Base-by-base conservation (phyloP, 2,888 invertebrate genomes). In the Molanna angustata region DNA sequence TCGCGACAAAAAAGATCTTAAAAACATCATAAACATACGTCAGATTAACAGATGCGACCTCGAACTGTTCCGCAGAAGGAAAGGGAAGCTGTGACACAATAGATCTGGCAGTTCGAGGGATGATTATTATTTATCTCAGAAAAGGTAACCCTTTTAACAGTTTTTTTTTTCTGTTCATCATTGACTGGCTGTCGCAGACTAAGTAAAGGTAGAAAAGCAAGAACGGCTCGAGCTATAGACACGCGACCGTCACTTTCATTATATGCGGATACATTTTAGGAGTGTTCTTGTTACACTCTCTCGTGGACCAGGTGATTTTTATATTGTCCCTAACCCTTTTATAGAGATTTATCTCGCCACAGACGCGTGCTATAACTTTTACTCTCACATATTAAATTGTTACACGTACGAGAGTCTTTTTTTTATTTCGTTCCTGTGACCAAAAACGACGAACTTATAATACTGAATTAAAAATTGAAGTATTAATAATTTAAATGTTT, bases 111-210 rank as follows among this genome's bases (percentile, higher is more conserved):
- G 31, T 21, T 27, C n/a, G 32, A 44, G 40, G 47, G 47, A 22
- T 47, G 45, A 41, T 52, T n/a, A n/a, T n/a, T 39, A 48, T 48
- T 48, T 42, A 37, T 52, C 46, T 52, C 42, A 17, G 32, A 37
- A 43, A 51, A 42, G 43, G 32, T 18, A 48, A 47, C 47, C 52
- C 43, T 48, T 37, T 31, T 19, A 40, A 42, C 20, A 33, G 53
- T 22, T 47, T 50, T 57, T 57, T 57, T 57, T 50, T 53, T n/a
- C n/a, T n/a, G n/a, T n/a, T n/a, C 32, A 16, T 20, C 33, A 7
- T 40, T 33, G 42, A 54, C 44, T 44, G 54, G 48, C 49, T 56
- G 56, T 56, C 56, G 37, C 52, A 53, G 49, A 49, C 53, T 49
- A 40, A 22, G 13, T 21, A 33, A 44, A 49, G 42, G 35, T 4